Conservation (phyloP, 2,888 invertebrate species). For the Dastarcus helophoroides region DNA sequence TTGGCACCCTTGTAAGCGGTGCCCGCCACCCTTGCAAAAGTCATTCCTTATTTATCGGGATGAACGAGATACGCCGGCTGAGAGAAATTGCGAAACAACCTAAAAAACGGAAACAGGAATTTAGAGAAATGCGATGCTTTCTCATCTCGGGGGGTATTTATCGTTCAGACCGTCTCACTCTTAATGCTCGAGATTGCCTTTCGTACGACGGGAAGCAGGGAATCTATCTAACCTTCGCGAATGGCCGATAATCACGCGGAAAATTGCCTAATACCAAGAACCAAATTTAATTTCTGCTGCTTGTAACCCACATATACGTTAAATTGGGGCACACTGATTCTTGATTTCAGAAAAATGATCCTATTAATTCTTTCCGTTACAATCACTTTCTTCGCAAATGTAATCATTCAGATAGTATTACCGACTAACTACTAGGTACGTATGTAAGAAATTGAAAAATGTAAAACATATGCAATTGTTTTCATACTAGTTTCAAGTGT, state of each 20-base stretch:
- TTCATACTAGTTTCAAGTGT: no score
- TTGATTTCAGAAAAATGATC: no score
- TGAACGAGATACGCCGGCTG: conserved; percentile 16
- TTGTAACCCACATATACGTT: no score
- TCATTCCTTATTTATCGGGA: conserved; percentile 29
- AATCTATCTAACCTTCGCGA: neutral
- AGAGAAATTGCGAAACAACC: conserved; percentile 19
- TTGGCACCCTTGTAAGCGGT: conserved; percentile 27
- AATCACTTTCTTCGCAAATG: no score
- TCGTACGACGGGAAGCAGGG: neutral
- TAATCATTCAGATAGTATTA: no score
- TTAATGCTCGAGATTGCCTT: no score
- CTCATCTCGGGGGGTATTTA: conserved; percentile 8
- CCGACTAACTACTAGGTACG: no score
- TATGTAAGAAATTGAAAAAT: no score
- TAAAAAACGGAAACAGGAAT: conserved; percentile 14
- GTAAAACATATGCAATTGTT: no score
- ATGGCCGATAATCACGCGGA: neutral
- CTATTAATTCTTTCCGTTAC: no score
- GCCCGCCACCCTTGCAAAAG: conserved; percentile 23
- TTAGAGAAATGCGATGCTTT: conserved; percentile 14
- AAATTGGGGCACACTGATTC: no score
- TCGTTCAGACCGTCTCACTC: neutral
- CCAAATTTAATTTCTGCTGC: no score
- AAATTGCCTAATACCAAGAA: neutral